Percentiles rank a stretch among this genome's conserved stretches.
phyloP scores from a whole-genome alignment of 2,797 vertebrate genomes.

The Octomys mimax region DNA sequence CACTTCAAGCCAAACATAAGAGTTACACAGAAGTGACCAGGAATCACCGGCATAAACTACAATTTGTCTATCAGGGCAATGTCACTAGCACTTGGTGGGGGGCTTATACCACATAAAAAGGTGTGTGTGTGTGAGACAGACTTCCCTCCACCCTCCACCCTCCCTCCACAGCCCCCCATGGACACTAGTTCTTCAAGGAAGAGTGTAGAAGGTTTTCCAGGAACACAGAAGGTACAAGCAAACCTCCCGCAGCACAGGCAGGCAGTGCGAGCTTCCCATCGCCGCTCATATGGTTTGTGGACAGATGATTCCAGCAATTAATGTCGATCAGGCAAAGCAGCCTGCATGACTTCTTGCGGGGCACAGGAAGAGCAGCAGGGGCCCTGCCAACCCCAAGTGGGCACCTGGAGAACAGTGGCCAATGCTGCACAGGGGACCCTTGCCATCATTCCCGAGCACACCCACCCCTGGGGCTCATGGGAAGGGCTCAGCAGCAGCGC shows the following conservation, averaged over 20 bases:
- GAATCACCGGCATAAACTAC: background rate
- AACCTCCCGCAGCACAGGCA: background rate
- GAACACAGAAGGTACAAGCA: background rate
- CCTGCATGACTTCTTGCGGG: rapidly evolving
- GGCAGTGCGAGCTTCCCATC: background rate
- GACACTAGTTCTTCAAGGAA: rapidly evolving
- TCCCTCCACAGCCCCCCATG: rapidly evolving
- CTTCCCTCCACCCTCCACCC: background rate
- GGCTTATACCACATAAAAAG: background rate
- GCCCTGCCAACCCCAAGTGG: rapidly evolving
- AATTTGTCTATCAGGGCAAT: background rate
- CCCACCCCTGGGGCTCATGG: background rate
- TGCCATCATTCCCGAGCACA: rapidly evolving
- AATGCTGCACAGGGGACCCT: rapidly evolving
- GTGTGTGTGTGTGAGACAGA: too few species aligned
- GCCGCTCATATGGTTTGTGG: background rate
- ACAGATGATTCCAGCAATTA: background rate
- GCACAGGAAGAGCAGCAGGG: rapidly evolving
- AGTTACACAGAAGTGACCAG: rapidly evolving
- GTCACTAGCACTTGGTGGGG: background rate
- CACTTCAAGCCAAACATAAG: background rate
- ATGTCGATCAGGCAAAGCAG: background rate
- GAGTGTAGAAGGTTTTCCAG: background rate
- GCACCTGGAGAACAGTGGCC: rapidly evolving
- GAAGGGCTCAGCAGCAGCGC: rapidly evolving